Evolutionary conservation across 2,888 invertebrate species (phyloP).

Genomic region (Carabus problematicus): DNA sequence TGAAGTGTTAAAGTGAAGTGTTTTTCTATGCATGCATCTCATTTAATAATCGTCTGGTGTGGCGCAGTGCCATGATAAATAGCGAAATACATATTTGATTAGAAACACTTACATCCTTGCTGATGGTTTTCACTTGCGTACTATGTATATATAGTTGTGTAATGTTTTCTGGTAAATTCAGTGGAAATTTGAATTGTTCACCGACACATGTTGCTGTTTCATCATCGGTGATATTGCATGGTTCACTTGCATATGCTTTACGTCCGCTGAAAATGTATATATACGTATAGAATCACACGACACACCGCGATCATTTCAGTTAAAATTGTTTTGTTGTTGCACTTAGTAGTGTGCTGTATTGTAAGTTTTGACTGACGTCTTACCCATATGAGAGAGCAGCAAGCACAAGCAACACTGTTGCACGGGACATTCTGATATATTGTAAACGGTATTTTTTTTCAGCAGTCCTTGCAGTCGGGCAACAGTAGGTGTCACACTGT

Average conservation of each 20-base stretch:
- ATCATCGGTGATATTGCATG: not conserved
- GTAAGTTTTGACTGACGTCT: not conserved
- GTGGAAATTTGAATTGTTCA: constrained; percentile 10
- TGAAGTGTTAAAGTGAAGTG: not conserved
- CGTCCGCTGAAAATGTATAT: not conserved
- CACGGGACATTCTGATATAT: constrained; percentile 3
- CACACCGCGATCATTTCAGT: not conserved
- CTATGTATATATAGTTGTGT: constrained; percentile 11
- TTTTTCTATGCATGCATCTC: not conserved
- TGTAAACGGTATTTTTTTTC: constrained; percentile 12
- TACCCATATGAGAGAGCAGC: constrained; percentile 13
- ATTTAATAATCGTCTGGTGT: not conserved
- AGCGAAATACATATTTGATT: no score
- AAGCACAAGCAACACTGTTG: constrained; percentile 5
- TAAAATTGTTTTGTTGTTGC: not conserved
- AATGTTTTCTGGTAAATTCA: constrained; percentile 7
- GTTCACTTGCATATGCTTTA: no score
- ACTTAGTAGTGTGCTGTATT: not conserved
- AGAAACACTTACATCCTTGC: constrained; percentile 19
- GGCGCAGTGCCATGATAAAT: no score
- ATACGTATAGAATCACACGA: no score
- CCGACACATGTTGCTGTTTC: constrained; percentile 6
- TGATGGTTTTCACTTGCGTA: constrained; percentile 3
- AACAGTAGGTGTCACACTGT: constrained; percentile 17
- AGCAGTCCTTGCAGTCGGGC: not conserved